phyloP scores from a whole-genome alignment of 2,888 invertebrate species.

The Luperina nickerlii region DNA sequence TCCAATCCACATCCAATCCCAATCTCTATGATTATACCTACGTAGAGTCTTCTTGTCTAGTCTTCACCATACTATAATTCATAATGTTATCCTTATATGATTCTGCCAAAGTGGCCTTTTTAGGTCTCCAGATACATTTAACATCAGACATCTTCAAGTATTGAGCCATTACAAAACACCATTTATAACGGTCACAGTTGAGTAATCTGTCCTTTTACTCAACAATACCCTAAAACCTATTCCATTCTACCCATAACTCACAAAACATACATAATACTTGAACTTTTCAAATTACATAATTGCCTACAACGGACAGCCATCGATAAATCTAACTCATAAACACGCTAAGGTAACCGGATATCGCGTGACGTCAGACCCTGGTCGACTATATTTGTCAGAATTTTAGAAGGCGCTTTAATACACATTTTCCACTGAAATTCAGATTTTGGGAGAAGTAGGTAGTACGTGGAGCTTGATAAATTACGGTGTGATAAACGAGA shows the following conservation, averaged over 20 bases:
- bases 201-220: not conserved
- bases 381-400: conserved; percentile 45
- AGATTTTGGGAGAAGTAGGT: conserved; percentile 43
- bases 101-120: no score
- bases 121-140: not conserved
- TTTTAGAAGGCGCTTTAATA: conserved; percentile 27
- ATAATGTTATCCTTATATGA: no score
- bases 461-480: conserved; percentile 47
- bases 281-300: conserved; percentile 38
- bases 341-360: conserved; percentile 32
- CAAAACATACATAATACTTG: conserved; percentile 6
- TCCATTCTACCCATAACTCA: conserved; percentile 7
- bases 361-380: conserved; percentile 56
- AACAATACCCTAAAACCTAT: not conserved
- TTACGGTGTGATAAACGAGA: conserved; percentile 47
- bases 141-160: not conserved
- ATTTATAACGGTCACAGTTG: not conserved
- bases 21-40: no score
- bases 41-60: no score
- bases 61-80: no score
- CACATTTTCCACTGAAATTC: conserved; percentile 47
- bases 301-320: conserved; percentile 27
- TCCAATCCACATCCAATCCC: no score
- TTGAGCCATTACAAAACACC: not conserved
- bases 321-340: conserved; percentile 36